Base-by-base conservation (phyloP, 1,140 invertebrate genomes). In the Anoplophora glabripennis region DNA sequence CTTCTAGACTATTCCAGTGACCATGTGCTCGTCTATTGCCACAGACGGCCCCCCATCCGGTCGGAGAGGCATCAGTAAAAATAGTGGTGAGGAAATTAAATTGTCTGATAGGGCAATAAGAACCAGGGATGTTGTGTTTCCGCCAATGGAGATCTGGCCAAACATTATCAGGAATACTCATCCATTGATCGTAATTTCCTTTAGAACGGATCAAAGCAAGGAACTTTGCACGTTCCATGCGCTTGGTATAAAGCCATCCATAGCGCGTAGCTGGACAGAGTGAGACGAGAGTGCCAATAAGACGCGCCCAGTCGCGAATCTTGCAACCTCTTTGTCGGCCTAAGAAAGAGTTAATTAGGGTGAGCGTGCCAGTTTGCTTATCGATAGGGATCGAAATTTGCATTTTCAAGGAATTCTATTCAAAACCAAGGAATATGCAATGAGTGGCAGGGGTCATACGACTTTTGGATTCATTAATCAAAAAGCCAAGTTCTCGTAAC, bases 41-140 rank as follows among this genome's bases (percentile, higher is more conserved):
- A 51, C 67, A 75, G 36, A 64, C 21, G 0, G 68, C 59, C 1
- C 72, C 76, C 74, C 72, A 74, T 10, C 72, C 75, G 15, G 71
- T 66, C 3, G 9, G 33, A 0, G 72, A 75, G 0, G 74, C 75
- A 52, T 77, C 72, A 2, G 71, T 65, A 61, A 61, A 76, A n/a
- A 76, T 78, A 65, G 73, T 72, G 12, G 65, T 28, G 42, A 58
- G 18, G 61, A 61, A 72, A 12, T 45, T 41, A 15, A 41, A 45
- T 21, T 17, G 56, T 62, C 14, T 28, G 14, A 17, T 59, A 55
- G 12, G 17, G 44, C 17, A 58, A 28, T 28, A 28, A 28, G 5
- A 28, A 12, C 14, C 10, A 47, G n/a, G 40, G 18, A 55, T 72
- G 67, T 14, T 56, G 7, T 33, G 18, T 28, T 28, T 12, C 72